Evolutionary conservation across 2,888 invertebrate species (phyloP), one percentile per base, ranked within the genome.

Genomic region (Masnerella sp.): DNA sequence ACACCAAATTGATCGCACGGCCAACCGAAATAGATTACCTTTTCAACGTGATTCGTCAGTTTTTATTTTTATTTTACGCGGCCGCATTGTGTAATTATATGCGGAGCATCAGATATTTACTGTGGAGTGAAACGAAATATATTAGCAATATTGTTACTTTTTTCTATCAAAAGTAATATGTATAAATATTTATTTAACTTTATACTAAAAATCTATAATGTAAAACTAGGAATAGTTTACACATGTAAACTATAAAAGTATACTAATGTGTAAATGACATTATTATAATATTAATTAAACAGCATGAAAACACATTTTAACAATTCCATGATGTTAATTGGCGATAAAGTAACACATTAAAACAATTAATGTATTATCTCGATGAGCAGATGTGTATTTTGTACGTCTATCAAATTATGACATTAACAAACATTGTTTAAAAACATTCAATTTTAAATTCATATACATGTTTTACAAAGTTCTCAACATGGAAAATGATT

Each of bases 1-100:
- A n/a, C 45, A 25, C 43, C 30, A 20, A 67, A 67, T 49, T 56
- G 42, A 49, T 56, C 42, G 67, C 34, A 20, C 30, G 25, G n/a
- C 28, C 34, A 54, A 65, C 67, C 20, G 20, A 56, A 67, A 67
- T 56, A 67, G 56, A 67, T 67, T 56, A 47, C 47, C 56, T 67
- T 67, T 67, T 34, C 56, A 25, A 58, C 65, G 49, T 49, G 65
- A 65, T 49, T 65, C 65, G 65, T 56, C 42, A 56, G 47, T 65
- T 65, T 65, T 56, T 65, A 47, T 38, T 56, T 28, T 56, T 65
- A 56, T 65, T 56, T 65, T 47, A 30, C 49, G 28, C 20, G 20
- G 43, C 52, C 30, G 54, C 54, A 38, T 65, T 65, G 56, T 49
- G 34, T 49, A 56, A 54, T 65, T 54, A 54, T 65, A 54, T 34